Base-by-base conservation (phyloP, 2,888 invertebrate species). In the Microctonus brassicae region DNA sequence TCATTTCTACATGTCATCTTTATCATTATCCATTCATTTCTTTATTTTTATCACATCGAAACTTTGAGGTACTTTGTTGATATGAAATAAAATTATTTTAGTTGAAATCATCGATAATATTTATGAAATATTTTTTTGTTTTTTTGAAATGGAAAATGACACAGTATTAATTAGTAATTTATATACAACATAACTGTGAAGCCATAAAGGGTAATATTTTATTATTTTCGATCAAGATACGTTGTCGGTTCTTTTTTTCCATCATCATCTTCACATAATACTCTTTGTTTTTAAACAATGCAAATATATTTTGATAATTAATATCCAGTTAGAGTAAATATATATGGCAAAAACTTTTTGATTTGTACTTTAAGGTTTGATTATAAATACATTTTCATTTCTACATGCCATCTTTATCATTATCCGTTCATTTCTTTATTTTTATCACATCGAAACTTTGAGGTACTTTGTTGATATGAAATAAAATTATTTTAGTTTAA, bases 321-420 rank as follows among this genome's bases (percentile, higher is more conserved):
- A 39, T 47, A 53, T 47, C 24, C n/a, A 20, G n/a, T 29, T 57
- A 13, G 2, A n/a, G 24, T 42, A 58, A 62, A 69, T 58, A 52
- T 60, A 58, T 65, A 17, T 17, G 47, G 17, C 17, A 47, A 47
- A 39, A 2, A 4, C n/a, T n/a, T 47, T 47, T 6, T 47, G 47
- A 9, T 47, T 17, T 1, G 4, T 9, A 17, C n/a, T 47, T 17
- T n/a, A 20, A 67, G 53, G 69, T 72, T 70, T 67, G 57, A 62
- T 65, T 62, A 20, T 22, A 29, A 69, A 53, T 13, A 63, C 36
- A 58, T 33, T 58, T 58, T 61, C 58, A 34, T n/a, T n/a, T 52
- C 61, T 7, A 17, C 36, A 76, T 67, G 81, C 80, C 24, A 81
- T 68, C 0, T 68, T 34, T 17, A 81, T 77, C 58, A 81, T 80